Percentiles rank a stretch among this genome's conserved stretches.
These are phyloP conservation scores for Bungarus multicinctus DNA, from an alignment of 2,113 vertebrate species.

Conservation along the genomic window DNA sequence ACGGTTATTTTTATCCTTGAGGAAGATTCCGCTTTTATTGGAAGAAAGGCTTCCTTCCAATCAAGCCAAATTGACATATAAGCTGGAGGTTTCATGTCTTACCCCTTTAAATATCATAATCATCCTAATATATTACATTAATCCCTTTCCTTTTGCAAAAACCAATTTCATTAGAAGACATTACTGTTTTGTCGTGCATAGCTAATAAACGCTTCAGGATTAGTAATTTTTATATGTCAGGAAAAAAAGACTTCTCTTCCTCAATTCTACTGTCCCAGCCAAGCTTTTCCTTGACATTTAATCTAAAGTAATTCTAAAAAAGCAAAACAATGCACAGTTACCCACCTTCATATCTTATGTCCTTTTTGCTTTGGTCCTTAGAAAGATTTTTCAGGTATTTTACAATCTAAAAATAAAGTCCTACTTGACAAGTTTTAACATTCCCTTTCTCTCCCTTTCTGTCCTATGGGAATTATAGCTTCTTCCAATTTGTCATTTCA, in stretches of 20 bases:
- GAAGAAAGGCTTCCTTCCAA: background rate
- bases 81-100: background rate
- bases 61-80: background rate
- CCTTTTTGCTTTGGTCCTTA: background rate
- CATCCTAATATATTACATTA: background rate
- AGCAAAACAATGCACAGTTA: background rate
- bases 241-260: background rate
- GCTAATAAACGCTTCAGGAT: background rate
- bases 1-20: background rate
- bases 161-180: background rate
- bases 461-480: background rate
- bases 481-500: background rate
- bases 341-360: background rate
- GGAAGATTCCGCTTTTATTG: background rate
- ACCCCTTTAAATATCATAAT: background rate
- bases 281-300: background rate
- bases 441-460: background rate
- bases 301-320: background rate
- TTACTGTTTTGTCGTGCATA: background rate
- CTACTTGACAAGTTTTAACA: background rate
- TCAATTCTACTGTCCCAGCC: background rate
- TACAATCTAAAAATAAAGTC: background rate
- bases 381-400: background rate
- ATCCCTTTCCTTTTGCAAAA: background rate
- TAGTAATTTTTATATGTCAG: background rate